Evolutionary conservation across 2,113 vertebrate genomes (phyloP).

Genomic region (Sminthopsis crassicaudata): DNA sequence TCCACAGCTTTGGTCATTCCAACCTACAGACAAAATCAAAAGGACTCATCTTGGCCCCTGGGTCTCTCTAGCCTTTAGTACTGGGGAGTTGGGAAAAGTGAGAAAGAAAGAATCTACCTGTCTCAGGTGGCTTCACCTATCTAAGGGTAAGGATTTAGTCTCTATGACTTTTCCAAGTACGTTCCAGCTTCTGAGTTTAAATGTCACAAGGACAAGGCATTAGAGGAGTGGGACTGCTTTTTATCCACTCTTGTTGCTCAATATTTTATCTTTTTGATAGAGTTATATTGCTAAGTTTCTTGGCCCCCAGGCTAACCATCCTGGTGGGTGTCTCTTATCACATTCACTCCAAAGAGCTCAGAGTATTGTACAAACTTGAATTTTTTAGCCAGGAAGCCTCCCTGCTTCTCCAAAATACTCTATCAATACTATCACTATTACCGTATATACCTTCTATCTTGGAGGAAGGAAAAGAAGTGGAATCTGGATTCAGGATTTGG

Average conservation of each 20-base stretch:
- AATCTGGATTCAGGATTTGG: constrained; percentile 11
- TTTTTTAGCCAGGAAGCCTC: background rate
- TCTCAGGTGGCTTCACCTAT: constrained; percentile 24
- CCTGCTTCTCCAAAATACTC: background rate
- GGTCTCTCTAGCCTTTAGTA: background rate
- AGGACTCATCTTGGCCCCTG: background rate
- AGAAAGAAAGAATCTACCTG: background rate
- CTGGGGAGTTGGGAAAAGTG: background rate
- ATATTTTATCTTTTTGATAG: background rate
- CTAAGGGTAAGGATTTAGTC: constrained; percentile 13
- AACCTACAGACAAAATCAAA: background rate
- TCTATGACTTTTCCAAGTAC: background rate
- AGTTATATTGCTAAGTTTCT: background rate
- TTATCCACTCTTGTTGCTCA: background rate
- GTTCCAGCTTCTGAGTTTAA: background rate
- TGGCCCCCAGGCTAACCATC: background rate
- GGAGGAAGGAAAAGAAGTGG: background rate
- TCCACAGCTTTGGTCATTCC: background rate
- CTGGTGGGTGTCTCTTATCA: constrained; percentile 19
- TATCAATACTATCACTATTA: background rate
- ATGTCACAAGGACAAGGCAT: constrained; percentile 10
- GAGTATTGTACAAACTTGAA: constrained; percentile 44
- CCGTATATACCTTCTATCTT: background rate
- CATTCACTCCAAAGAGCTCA: constrained; percentile 52
- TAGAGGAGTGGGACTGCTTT: background rate